Base-by-base conservation (phyloP, 2,888 invertebrate genomes). In the Diploptera punctata region DNA sequence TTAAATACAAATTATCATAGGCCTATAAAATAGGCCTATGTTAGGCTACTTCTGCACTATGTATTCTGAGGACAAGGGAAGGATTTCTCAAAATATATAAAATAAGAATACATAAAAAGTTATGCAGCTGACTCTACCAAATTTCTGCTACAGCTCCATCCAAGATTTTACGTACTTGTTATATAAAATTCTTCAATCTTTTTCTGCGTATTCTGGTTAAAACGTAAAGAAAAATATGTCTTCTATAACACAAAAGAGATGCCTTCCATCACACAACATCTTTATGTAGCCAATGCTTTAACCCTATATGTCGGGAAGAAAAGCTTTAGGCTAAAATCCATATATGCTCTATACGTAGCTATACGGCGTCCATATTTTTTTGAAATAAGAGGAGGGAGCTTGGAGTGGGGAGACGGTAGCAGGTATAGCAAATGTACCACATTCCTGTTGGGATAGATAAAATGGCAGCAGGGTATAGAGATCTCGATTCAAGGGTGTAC, bases 271-370 rank as follows among this genome's bases (percentile, higher is more conserved):
- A 4, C 13, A 13, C 13, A 44, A 44, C 10, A 1, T 44, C 1
- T 44, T 1, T 44, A 3, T 44, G 5, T 44, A 10, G 18, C 44
- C 16, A 2, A 47, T 19, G 47, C 19, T n/a, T 44, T 47, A 1
- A 47, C 5, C 47, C 4, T n/a, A 18, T 47, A 47, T 47, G 24
- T 9, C 3, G 29, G 16, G 24, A 57, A 57, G 16, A 24, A 57
- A 57, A 62, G 38, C 29, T 31, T 60, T 31, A 31, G n/a, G 29
- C 29, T 16, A 60, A 43, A 62, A 62, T 43, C 62, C 43, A 62
- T 62, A 62, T 21, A 62, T 16, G 24, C 43, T 13, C 24, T 43
- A 21, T 62, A n/a, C n/a, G n/a, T n/a, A n/a, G 43, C 43, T 24
- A 16, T 62, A 62, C 33, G 43, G 21, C n/a, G 10, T 62, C 43